Evolutionary conservation across 2,888 invertebrate genomes (phyloP).

Genomic region (Epinotia bilunana): DNA sequence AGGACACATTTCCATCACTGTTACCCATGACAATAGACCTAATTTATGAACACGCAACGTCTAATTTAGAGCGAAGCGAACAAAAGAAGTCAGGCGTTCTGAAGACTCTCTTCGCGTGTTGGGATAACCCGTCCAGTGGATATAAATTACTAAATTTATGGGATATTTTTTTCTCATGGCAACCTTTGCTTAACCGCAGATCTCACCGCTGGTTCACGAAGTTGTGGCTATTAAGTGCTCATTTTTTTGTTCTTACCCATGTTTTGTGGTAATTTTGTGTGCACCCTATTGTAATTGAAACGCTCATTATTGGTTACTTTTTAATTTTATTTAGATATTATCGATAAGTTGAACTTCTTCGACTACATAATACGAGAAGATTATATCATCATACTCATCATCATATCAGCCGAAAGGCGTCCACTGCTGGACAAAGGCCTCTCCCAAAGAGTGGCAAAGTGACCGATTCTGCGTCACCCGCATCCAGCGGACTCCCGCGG

Average conservation of each 20-base stretch:
- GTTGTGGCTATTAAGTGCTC: constrained; percentile 26
- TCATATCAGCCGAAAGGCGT: too few species aligned
- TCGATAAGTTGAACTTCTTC: background rate
- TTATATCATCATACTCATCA: too few species aligned
- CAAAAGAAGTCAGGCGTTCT: background rate
- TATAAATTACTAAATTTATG: constrained; percentile 80
- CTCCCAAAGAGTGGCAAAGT: too few species aligned
- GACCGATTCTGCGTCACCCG: too few species aligned
- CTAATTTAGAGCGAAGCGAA: constrained; percentile 1
- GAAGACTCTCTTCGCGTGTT: constrained; percentile 63
- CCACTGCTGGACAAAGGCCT: too few species aligned
- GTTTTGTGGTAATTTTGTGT: constrained; percentile 41
- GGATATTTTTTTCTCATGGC: constrained; percentile 68
- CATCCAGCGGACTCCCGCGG: too few species aligned
- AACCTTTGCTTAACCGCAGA: constrained; percentile 53
- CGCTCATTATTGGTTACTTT: background rate
- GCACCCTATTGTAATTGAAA: constrained; percentile 17
- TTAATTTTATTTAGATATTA: background rate
- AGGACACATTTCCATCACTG: background rate
- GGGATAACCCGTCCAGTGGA: constrained; percentile 66
- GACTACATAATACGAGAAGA: too few species aligned
- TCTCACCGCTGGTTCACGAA: constrained; percentile 24
- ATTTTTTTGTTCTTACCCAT: constrained; percentile 22
- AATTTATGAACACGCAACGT: constrained; percentile 2
- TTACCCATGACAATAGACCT: background rate